A percentile compares a stretch with the other conserved stretches of the same genome.
These are phyloP conservation scores for Cyrtorhinus lividipennis DNA, from an alignment of 1,140 invertebrate species.

Conservation along the genomic window DNA sequence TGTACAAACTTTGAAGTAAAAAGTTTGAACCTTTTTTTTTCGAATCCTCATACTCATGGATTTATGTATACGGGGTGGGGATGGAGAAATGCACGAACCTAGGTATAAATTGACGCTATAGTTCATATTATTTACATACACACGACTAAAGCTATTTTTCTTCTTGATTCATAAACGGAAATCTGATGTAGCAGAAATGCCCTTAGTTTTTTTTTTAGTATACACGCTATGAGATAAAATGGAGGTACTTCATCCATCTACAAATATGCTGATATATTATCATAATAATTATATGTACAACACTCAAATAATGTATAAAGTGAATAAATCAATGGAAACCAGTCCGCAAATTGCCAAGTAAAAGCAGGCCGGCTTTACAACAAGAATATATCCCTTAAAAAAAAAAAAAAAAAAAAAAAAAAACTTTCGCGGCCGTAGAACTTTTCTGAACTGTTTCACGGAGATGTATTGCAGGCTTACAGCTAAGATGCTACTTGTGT, in stretches of 20 bases:
- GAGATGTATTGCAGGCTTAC: not conserved
- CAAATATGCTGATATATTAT: not conserved
- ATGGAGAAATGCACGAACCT: not conserved
- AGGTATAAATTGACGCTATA: slow-evolving; percentile 8
- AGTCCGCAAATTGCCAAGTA: not conserved
- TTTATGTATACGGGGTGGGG: not conserved
- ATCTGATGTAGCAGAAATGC: not conserved
- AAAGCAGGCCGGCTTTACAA: not conserved
- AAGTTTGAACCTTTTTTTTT: not conserved
- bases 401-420: too few relatives aligned
- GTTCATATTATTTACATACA: slow-evolving; percentile 16
- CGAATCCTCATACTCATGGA: too few relatives aligned
- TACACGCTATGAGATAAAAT: slow-evolving; percentile 1
- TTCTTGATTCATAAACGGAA: slow-evolving; percentile 2
- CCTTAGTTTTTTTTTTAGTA: not conserved
- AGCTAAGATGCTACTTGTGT: not conserved
- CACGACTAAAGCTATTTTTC: slow-evolving; percentile 9
- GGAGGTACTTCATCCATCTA: not conserved
- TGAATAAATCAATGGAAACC: slow-evolving; percentile 1
- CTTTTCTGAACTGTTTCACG: not conserved
- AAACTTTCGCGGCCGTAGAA: too few relatives aligned
- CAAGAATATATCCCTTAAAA: too few relatives aligned
- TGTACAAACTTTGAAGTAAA: slow-evolving; percentile 17
- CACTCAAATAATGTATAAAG: not conserved
- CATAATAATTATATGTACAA: not conserved